Percentiles rank a stretch among this genome's conserved stretches.
Conservation (phyloP, 2,888 invertebrate genomes). For the Apamea anceps region DNA sequence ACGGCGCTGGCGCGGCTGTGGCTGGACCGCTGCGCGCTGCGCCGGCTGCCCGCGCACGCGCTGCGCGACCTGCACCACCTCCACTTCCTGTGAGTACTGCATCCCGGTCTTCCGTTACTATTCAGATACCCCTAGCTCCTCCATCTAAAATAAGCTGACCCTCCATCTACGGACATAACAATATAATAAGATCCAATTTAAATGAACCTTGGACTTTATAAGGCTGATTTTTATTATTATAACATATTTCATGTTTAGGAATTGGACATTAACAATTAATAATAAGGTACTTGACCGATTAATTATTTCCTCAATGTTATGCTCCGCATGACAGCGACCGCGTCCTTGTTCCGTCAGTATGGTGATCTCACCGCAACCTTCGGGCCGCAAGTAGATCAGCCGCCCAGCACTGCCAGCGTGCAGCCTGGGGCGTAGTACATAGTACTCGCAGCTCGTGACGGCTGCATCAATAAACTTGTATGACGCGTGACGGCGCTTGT, state of each 20-base stretch:
- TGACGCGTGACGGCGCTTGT: not conserved
- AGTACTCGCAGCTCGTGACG: not conserved
- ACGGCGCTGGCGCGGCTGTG: constrained; percentile 91
- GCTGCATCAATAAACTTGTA: constrained; percentile 2
- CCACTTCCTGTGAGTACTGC: constrained; percentile 90
- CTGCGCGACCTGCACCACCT: constrained; percentile 88
- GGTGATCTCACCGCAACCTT: constrained; percentile 29
- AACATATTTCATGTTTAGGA: constrained; percentile 18
- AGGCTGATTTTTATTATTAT: constrained; percentile 13
- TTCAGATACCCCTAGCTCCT: not conserved
- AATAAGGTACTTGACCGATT: not conserved
- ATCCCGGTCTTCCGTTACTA: too few relatives aligned
- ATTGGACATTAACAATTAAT: constrained; percentile 23
- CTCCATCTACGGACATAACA: not conserved
- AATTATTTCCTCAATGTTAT: constrained; percentile 25
- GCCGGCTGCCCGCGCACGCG: constrained; percentile 89
- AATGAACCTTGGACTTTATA: constrained; percentile 47
- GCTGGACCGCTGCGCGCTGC: constrained; percentile 91
- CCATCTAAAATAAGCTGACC: not conserved
- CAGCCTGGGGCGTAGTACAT: not conserved
- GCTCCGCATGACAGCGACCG: not conserved
- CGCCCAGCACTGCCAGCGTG: not conserved
- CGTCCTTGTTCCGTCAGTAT: constrained; percentile 10
- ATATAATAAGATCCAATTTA: constrained; percentile 7
- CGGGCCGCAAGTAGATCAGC: not conserved